Conservation (phyloP, 2,113 vertebrate species). For the Solea senegalensis region DNA sequence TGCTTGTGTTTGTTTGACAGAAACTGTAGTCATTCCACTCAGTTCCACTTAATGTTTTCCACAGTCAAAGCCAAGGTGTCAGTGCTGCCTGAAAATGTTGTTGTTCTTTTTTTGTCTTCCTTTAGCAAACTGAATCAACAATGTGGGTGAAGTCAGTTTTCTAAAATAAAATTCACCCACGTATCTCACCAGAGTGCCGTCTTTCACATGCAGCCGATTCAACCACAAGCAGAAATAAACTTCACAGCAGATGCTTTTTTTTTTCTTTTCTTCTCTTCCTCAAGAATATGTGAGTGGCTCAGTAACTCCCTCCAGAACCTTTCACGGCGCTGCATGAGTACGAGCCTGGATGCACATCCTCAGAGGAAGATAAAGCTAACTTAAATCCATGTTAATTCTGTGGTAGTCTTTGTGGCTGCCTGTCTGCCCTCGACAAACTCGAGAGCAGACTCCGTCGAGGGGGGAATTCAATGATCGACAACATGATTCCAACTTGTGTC, state of each 20-base stretch:
- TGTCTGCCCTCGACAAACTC: constrained; percentile 54
- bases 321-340: constrained; percentile 49
- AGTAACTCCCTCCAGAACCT: constrained; percentile 55
- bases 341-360: constrained; percentile 59
- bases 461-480: constrained; percentile 70
- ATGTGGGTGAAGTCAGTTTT: constrained; percentile 18
- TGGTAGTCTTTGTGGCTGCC: constrained; percentile 65
- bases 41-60: not conserved
- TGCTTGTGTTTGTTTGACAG: not conserved
- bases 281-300: constrained; percentile 48
- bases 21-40: not conserved
- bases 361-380: constrained; percentile 70
- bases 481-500: constrained; percentile 32
- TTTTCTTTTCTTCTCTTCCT: constrained; percentile 10
- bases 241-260: not conserved
- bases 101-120: constrained; percentile 13
- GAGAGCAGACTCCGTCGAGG: constrained; percentile 45
- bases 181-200: not conserved
- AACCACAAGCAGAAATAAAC: constrained; percentile 39
- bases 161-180: constrained; percentile 14
- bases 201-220: constrained; percentile 3
- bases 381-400: constrained; percentile 72
- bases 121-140: not conserved
- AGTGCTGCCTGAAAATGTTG: constrained; percentile 19
- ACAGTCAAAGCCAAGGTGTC: constrained; percentile 13